These are phyloP conservation scores for Sipha flava DNA, from an alignment of 1,140 invertebrate species.

Conservation along the genomic window DNA sequence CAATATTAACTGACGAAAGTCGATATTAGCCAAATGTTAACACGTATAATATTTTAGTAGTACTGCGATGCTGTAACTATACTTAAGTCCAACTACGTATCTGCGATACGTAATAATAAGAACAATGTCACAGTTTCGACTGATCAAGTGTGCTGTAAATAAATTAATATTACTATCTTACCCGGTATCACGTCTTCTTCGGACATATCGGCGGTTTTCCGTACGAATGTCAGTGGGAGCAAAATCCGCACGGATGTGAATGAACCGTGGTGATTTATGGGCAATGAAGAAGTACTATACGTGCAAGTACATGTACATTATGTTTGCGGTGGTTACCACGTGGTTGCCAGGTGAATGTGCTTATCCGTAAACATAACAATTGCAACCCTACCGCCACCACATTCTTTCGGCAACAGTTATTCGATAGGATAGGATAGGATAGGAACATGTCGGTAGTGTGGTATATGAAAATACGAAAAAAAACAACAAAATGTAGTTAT, in stretches of 20 bases:
- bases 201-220: neutral
- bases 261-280: neutral
- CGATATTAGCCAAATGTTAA: too few species aligned
- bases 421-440: neutral
- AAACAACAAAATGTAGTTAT: too few species aligned
- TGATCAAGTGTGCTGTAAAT: too few species aligned
- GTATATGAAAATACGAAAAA: too few species aligned
- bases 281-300: neutral
- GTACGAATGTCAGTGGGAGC: neutral
- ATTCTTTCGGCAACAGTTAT: constrained; percentile 15
- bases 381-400: neutral
- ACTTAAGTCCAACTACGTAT: too few species aligned
- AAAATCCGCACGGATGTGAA: neutral
- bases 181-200: constrained; percentile 18
- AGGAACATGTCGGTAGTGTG: too few species aligned
- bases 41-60: too few species aligned
- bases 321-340: constrained; percentile 30
- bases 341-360: constrained; percentile 9
- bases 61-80: too few species aligned
- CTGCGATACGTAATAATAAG: too few species aligned
- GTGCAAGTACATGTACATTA: neutral
- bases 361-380: neutral
- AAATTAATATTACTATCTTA: neutral
- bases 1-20: too few species aligned
- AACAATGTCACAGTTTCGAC: too few species aligned